phyloP scores from a whole-genome alignment of 2,113 vertebrate species.

The Glaucomys volans region DNA sequence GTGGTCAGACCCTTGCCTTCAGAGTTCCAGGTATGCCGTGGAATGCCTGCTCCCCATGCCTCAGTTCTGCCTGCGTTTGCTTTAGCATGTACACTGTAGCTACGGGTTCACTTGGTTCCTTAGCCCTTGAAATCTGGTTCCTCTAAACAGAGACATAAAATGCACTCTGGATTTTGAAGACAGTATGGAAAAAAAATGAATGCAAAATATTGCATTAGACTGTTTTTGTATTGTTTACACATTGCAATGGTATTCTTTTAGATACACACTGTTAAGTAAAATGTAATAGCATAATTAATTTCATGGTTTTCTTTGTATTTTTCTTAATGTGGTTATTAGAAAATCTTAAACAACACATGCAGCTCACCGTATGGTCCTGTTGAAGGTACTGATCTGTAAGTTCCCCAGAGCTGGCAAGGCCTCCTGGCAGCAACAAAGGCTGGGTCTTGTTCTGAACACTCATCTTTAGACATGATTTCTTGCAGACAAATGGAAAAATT shows the following conservation, averaged over 20 bases:
- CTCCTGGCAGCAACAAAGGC: neutral
- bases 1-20: neutral
- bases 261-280: neutral
- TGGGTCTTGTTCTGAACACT: neutral
- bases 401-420: neutral
- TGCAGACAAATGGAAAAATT: neutral
- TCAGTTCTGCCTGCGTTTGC: neutral
- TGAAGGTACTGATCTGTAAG: neutral
- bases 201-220: neutral
- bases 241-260: neutral
- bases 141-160: neutral
- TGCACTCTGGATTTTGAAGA: neutral
- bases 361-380: fast-evolving
- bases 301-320: neutral
- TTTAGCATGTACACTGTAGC: neutral
- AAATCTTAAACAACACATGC: neutral
- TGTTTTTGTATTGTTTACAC: neutral
- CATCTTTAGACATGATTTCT: neutral
- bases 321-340: neutral
- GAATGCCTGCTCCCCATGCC: neutral
- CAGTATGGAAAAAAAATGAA: neutral
- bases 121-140: neutral
- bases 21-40: neutral
- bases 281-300: neutral
- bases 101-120: neutral